Base-by-base conservation (phyloP, 2,113 vertebrate genomes). In the Chloropsis hardwickii region DNA sequence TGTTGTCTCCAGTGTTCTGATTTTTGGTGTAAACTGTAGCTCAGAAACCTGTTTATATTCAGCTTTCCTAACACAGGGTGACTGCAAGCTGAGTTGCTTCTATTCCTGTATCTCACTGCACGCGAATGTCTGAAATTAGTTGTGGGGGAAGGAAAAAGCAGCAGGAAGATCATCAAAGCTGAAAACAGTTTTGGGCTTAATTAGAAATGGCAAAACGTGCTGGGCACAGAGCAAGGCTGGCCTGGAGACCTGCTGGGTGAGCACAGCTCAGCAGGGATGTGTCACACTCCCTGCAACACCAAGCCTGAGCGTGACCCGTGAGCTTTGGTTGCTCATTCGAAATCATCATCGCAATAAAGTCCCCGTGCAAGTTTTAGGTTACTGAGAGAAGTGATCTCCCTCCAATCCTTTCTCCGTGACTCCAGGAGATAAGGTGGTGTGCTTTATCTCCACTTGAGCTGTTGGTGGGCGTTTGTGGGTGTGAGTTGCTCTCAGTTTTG, bases 31-130 rank as follows among this genome's bases (percentile, higher is more conserved):
- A 88, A 95, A 81, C 51, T 37, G 9, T 42, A 70, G 40, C 79
- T 70, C 51, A 77, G 60, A 66, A 93, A 62, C 47, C 15, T 42
- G 79, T 66, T 72, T 39, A 20, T 79, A 69, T 8, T 79, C 40
- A 57, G 65, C 54, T 91, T 65, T 58, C 87, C 33, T 27, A n/a
- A 81, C 4, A 3, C 42, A 87, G 61, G 44, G 33, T 14, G 77
- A 71, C 90, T 94, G 71, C 62, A 94, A 90, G 42, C 60, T 44
- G 78, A 51, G 74, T 12, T 5, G 19, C 51, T 93, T 95, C 93
- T 95, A 91, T 92, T 91, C 90, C 85, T 88, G 81, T 73, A 66
- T 47, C 62, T 82, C 67, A 12, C 61, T 76, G 87, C 87, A 56
- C 51, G 66, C 17, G 42, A 81, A 44, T 0, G 1, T 61, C 90